Percentiles rank a stretch among this genome's conserved stretches.
Conservation (phyloP, 2,113 vertebrate species). For the Alligator mississippiensis region DNA sequence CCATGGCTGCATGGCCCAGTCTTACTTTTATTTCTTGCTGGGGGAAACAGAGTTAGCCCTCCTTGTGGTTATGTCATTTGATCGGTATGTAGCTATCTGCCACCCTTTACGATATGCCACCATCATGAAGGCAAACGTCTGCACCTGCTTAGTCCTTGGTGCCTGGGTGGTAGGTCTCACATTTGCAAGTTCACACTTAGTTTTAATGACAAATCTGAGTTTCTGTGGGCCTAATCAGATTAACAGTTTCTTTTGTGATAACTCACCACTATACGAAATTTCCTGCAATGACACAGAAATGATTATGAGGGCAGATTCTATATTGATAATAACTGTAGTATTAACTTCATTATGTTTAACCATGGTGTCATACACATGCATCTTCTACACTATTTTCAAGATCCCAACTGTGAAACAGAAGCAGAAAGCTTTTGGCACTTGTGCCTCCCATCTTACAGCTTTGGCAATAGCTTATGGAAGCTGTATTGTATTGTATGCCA, state of each 20-base stretch:
- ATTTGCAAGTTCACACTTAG: not conserved
- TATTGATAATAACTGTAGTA: no score
- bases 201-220: no score
- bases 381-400: conserved; percentile 35
- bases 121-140: conserved; percentile 6
- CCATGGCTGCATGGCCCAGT: conserved; percentile 36
- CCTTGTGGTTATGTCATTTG: conserved; percentile 40
- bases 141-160: not conserved
- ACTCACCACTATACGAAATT: no score
- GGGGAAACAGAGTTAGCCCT: conserved; percentile 5
- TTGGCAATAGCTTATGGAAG: conserved; percentile 28
- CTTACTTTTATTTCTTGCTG: conserved; percentile 33
- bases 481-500: not conserved
- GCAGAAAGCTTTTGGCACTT: no score
- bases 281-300: no score
- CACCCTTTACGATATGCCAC: conserved; percentile 31
- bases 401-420: conserved; percentile 26
- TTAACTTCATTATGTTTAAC: no score
- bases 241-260: no score
- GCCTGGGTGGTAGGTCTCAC: conserved; percentile 35
- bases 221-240: no score
- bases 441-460: no score
- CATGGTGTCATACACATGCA: not conserved
- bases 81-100: conserved; percentile 45
- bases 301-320: no score